phyloP scores from a whole-genome alignment of 2,797 vertebrate genomes.

The Triplophysa bombifrons region DNA sequence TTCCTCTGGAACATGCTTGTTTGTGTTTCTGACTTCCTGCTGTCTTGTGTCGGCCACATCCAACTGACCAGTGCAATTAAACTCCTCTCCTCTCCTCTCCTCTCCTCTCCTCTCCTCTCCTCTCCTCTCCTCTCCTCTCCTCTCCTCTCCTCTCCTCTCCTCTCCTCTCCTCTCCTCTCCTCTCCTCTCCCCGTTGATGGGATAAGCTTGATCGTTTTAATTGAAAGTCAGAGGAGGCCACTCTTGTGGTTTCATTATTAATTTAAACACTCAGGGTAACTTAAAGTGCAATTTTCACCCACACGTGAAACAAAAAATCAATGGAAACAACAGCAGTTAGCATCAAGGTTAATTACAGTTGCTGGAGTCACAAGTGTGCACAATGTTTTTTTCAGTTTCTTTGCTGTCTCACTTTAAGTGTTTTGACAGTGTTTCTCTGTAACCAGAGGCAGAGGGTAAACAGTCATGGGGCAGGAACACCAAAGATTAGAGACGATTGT shows the following conservation, averaged over 20 bases:
- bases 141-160: constrained; percentile 2
- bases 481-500: constrained; percentile 68
- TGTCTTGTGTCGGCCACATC: constrained; percentile 60
- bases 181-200: constrained; percentile 63
- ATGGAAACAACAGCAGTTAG: constrained; percentile 81
- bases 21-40: constrained; percentile 69
- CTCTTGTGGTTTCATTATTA: constrained; percentile 85
- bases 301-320: constrained; percentile 86
- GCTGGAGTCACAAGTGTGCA: constrained; percentile 65
- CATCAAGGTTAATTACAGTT: constrained; percentile 86
- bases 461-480: constrained; percentile 52
- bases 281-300: constrained; percentile 88
- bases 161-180: constrained; percentile 45
- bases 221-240: constrained; percentile 85
- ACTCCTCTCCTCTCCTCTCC: constrained; percentile 21
- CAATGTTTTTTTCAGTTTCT: constrained; percentile 44
- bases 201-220: constrained; percentile 79
- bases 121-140: background rate
- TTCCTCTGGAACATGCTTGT: constrained; percentile 71
- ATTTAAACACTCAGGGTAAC: constrained; percentile 86
- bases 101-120: constrained; percentile 58
- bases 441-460: constrained; percentile 65
- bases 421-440: constrained; percentile 64
- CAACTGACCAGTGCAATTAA: constrained; percentile 1
- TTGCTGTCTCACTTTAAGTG: constrained; percentile 57